Evolutionary conservation across 2,113 vertebrate species (phyloP), one percentile per base, ranked within the genome.

Genomic region (Caretta caretta): DNA sequence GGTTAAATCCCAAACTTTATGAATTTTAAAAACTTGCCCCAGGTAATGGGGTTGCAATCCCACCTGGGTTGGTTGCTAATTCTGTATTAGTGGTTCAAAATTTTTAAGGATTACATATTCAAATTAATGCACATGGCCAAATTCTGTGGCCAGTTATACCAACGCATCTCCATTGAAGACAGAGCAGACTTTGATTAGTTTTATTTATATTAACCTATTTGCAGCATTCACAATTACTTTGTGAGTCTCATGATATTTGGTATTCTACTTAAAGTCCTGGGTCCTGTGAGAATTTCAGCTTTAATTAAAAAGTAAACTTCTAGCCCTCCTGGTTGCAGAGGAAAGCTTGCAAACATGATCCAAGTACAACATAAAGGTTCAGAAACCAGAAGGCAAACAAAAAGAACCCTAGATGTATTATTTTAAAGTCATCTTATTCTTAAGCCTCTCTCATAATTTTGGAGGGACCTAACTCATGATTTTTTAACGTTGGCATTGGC

Each of bases 1-100:
- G 56, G 84, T 42, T 83, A 95, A 91, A 93, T 83, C 53, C 53
- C 72, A 31, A 72, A 7, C 56, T 94, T 94, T 57, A 75, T 95
- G 92, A 76, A 88, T 89, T 94, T 86, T 92, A 92, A 95, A 91
- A 93, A 19, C 56, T 22, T 86, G 86, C 5, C n/a, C 6, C 29
- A 81, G 83, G 54, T 2, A 5, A 56, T 35, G n/a, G 92, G 19
- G 46, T 79, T 92, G 85, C 92, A 90, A n/a, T 72, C n/a, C 88
- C 69, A 88, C 31, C 2, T 1, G 14, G 46, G 29, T 50, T 27
- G 27, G 78, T 94, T 91, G 62, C 27, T 83, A 38, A 17, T 90
- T 24, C 11, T 78, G 16, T 83, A 65, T 17, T 65, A 27, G 5
- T 10, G 2, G 22, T 72, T 95, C 86, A 65, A 91, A 62, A 79